Conservation (phyloP, 2,113 vertebrate genomes). For the Spilogale gracilis region DNA sequence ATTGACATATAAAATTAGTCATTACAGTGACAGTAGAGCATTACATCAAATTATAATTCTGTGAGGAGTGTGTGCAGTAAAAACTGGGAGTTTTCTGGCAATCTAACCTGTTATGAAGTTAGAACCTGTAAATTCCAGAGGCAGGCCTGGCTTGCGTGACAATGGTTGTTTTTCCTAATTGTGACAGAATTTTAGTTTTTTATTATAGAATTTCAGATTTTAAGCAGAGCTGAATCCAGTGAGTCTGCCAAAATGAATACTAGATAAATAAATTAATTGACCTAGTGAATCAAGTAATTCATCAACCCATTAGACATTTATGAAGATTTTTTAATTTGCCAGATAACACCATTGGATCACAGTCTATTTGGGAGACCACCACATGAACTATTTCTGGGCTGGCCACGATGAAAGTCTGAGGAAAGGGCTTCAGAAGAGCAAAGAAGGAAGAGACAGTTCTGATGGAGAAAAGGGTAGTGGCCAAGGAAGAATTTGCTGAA, state of each 20-base stretch:
- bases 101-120: background rate
- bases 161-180: background rate
- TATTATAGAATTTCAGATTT: background rate
- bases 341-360: background rate
- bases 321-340: background rate
- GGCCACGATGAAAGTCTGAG: background rate
- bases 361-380: background rate
- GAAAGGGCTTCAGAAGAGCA: background rate
- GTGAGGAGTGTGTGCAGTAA: background rate
- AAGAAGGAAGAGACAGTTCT: background rate
- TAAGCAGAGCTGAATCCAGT: background rate
- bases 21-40: background rate
- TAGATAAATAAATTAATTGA: slow-evolving; percentile 7
- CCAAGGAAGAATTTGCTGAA: background rate
- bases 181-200: background rate
- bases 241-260: background rate
- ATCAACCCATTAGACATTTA: background rate
- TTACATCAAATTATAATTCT: background rate
- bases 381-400: background rate
- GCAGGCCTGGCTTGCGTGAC: background rate
- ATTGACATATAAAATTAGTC: background rate
- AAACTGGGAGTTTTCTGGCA: background rate
- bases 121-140: background rate
- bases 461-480: background rate
- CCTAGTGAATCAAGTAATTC: background rate